A percentile compares a stretch with the other conserved stretches of the same genome.
These are phyloP conservation scores for Hypothenemus hampei DNA, from an alignment of 1,140 invertebrate genomes.

Conservation along the genomic window DNA sequence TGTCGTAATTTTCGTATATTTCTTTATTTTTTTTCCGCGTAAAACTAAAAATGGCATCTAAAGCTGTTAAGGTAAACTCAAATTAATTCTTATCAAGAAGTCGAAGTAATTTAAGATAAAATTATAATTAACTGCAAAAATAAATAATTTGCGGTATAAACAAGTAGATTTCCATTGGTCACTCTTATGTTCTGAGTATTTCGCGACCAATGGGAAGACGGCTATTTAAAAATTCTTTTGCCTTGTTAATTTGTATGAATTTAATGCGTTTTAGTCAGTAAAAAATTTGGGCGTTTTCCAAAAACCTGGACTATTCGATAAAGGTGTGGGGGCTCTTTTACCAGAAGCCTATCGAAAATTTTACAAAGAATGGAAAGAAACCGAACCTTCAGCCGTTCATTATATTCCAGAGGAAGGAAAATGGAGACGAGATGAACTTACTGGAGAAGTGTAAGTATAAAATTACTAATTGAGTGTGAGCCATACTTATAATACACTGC, in stretches of 20 bases:
- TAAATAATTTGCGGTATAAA: neutral
- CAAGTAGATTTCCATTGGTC: neutral
- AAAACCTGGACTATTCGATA: conserved; percentile 37
- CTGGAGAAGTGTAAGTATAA: conserved; percentile 60
- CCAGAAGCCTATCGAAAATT: conserved; percentile 86
- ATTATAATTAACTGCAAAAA: neutral
- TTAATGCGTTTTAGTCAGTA: conserved; percentile 10
- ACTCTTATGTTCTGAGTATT: neutral
- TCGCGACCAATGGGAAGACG: neutral
- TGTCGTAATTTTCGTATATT: no score
- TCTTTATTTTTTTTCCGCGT: no score
- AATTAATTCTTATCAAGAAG: neutral
- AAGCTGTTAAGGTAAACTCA: conserved; percentile 9
- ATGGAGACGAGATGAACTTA: conserved; percentile 67
- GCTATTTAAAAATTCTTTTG: neutral
- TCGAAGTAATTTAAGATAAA: neutral
- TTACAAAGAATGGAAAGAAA: conserved; percentile 76
- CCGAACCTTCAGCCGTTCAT: conserved; percentile 75
- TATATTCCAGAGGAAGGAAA: conserved; percentile 70
- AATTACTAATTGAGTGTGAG: no score
- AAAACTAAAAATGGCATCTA: conserved; percentile 20
- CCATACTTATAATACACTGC: no score
- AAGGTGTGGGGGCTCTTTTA: conserved; percentile 55
- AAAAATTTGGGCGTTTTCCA: conserved; percentile 36
- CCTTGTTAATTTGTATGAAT: neutral